Base-by-base conservation (phyloP, 2,888 invertebrate genomes). In the Creontiades dilutus region DNA sequence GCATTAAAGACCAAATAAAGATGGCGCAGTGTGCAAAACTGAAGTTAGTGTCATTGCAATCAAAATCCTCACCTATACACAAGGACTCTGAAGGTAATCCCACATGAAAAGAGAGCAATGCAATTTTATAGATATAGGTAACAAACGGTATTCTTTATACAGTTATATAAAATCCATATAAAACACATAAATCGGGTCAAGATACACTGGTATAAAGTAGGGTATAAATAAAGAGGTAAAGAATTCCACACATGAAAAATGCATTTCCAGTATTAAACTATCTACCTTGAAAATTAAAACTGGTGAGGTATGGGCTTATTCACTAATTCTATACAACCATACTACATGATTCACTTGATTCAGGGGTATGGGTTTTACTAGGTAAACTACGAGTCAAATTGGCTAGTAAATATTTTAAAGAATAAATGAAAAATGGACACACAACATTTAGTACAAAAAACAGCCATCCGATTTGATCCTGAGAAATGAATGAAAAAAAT, bases 51-150 rank as follows among this genome's bases (percentile, higher is more conserved):
- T 12, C 27, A 12, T 68, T 23, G 4, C 23, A 23, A 27, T 19
- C 13, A 23, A 27, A 61, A 19, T 68, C 78, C 78, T 78, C 78
- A 78, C 78, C 78, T 78, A 37, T 46, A 78, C 37, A 78, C 47
- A 78, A 37, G 3, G 78, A 78, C 37, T 78, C 78, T 78, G 78
- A 78, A 78, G 78, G 37, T 19, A 37, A 78, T 78, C 78, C 37
- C 78, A 68, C 68, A 68, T 68, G 68, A 23, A 68, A 68, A 68
- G 16, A 78, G 37, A 78, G 47, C 14, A 78, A 78, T 16, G n/a
- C 46, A 27, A 78, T 78, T 78, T 27, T 78, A 68, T 27, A 23
- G 23, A 11, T 37, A 37, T 37, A n/a, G 48, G 48, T 7, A 7
- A 5, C 52, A 68, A 23, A 9, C 7, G 61, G 61, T 61, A 14